Conservation (phyloP, 2,113 vertebrate species). For the Sceloporus undulatus region DNA sequence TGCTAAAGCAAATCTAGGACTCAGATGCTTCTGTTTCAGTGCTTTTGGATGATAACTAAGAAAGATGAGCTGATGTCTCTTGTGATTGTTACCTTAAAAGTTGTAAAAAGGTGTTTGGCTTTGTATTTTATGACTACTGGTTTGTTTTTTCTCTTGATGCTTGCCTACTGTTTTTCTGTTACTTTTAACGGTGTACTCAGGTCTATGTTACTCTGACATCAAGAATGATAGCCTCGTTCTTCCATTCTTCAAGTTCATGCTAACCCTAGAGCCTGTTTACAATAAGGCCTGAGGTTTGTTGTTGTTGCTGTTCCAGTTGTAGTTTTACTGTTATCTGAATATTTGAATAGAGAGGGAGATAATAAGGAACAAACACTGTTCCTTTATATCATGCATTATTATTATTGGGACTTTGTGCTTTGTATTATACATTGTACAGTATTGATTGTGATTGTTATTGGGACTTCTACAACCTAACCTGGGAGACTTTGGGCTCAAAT, state of each 20-base stretch:
- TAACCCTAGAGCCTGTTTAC: neutral
- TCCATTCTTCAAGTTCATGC: neutral
- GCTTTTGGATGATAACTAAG: neutral
- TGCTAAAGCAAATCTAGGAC: neutral
- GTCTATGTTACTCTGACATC: neutral
- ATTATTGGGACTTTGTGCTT: neutral
- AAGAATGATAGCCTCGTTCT: neutral
- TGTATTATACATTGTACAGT: no score
- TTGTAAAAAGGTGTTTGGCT: neutral
- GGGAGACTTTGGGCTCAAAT: neutral
- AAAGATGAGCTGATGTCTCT: neutral
- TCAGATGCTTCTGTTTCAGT: neutral
- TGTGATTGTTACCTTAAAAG: neutral
- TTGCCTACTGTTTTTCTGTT: neutral
- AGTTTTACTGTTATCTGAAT: neutral
- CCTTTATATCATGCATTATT: neutral
- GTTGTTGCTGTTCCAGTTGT: neutral
- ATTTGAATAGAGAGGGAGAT: no score
- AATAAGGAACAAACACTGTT: no score
- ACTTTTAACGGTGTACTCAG: neutral
- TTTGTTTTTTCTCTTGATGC: neutral
- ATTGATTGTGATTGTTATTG: no score
- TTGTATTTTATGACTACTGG: neutral
- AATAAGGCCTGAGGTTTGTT: neutral
- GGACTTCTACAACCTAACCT: neutral